Evolutionary conservation across 2,888 invertebrate genomes (phyloP).

Genomic region (Ommatoiulus sabulosus): DNA sequence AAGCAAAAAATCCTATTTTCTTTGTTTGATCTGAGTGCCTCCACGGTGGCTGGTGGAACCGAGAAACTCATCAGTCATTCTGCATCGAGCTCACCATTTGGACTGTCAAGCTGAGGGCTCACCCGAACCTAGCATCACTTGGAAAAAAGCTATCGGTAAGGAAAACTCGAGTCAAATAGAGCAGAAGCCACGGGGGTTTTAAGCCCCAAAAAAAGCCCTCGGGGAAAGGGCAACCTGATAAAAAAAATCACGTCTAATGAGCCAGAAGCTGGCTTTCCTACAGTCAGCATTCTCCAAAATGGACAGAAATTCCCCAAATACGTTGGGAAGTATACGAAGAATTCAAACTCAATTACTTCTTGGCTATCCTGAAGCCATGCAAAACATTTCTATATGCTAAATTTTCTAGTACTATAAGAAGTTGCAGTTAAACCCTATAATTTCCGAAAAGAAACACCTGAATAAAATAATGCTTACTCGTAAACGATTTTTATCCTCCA

Average conservation of each 20-base stretch:
- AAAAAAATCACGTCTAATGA: constrained; percentile 16
- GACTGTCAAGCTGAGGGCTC: constrained; percentile 60
- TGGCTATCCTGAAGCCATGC: no score
- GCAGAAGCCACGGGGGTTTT: background rate
- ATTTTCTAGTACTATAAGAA: no score
- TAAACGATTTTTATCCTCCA: no score
- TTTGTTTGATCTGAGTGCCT: constrained; percentile 62
- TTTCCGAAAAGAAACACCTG: no score
- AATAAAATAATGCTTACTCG: no score
- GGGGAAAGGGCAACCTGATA: constrained; percentile 6
- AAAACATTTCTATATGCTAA: no score
- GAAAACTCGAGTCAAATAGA: constrained; percentile 20
- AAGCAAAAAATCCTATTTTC: constrained; percentile 52
- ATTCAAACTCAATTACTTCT: no score
- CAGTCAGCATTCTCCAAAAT: background rate
- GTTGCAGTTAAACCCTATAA: no score
- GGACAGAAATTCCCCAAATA: background rate
- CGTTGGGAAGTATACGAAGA: background rate
- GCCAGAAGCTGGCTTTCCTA: background rate
- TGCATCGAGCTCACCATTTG: constrained; percentile 59
- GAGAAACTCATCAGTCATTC: constrained; percentile 63
- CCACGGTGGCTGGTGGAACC: constrained; percentile 64
- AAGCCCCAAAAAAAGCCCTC: background rate
- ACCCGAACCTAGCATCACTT: constrained; percentile 59
- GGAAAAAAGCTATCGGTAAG: constrained; percentile 61